These are phyloP conservation scores for Nemotelus pantherinus DNA, from an alignment of 2,888 invertebrate genomes.

Conservation along the genomic window DNA sequence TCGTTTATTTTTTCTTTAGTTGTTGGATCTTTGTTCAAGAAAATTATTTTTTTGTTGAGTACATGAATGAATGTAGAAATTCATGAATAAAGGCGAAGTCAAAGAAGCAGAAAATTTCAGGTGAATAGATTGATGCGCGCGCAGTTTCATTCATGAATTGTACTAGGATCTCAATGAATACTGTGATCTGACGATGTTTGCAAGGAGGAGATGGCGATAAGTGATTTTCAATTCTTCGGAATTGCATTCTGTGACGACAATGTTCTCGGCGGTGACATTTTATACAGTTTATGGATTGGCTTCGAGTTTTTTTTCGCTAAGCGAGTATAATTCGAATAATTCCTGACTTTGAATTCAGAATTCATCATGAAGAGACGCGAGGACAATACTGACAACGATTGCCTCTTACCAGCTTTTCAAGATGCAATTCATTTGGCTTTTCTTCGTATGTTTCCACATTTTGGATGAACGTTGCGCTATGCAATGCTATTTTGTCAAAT, in stretches of 20 bases:
- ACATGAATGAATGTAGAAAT: constrained; percentile 23
- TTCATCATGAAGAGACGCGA: neutral
- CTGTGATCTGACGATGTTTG: constrained; percentile 5
- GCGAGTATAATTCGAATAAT: constrained; percentile 31
- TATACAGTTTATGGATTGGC: constrained; percentile 44
- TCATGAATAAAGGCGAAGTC: constrained; percentile 35
- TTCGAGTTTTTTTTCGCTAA: constrained; percentile 21
- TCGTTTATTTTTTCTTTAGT: neutral
- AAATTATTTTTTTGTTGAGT: neutral
- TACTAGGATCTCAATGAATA: constrained; percentile 20
- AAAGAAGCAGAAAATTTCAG: constrained; percentile 47
- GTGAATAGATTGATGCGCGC: constrained; percentile 40
- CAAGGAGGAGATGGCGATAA: constrained; percentile 7
- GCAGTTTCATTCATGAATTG: constrained; percentile 48
- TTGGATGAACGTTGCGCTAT: neutral
- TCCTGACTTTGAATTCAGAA: neutral
- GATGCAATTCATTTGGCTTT: constrained; percentile 6
- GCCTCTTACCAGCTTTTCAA: constrained; percentile 14
- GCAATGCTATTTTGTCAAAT: neutral
- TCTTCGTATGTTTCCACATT: neutral
- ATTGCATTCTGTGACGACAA: constrained; percentile 34
- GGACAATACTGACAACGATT: constrained; percentile 18
- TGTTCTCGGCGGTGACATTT: constrained; percentile 31
- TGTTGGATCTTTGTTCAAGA: neutral
- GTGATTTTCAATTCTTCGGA: constrained; percentile 33